Evolutionary conservation across 2,797 vertebrate genomes (phyloP).

Genomic region (Pteronotus mesoamericanus): DNA sequence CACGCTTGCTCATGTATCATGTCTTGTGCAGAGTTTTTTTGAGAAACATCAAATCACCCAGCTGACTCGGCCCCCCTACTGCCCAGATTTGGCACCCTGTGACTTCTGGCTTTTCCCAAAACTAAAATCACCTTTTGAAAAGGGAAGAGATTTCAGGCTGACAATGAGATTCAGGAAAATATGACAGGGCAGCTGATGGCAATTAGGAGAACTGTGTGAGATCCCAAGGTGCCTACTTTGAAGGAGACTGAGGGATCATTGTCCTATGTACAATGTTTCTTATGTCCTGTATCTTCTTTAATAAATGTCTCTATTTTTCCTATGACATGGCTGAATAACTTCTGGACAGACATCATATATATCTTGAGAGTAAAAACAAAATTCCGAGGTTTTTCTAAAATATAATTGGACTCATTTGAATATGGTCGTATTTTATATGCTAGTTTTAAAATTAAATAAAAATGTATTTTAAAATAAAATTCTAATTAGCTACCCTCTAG

Average conservation of each 20-base stretch:
- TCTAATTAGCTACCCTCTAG: background rate
- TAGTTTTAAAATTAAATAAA: constrained; percentile 1
- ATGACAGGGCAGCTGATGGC: background rate
- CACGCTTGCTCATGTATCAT: background rate
- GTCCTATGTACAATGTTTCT: background rate
- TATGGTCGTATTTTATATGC: background rate
- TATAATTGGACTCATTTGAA: background rate
- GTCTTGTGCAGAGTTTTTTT: background rate
- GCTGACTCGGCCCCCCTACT: background rate
- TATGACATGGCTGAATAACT: background rate
- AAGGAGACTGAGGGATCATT: background rate
- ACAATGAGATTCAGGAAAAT: background rate
- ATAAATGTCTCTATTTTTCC: background rate
- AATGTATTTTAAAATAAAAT: background rate
- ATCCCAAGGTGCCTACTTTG: background rate
- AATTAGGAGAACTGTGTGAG: too few species aligned
- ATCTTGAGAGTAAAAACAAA: background rate
- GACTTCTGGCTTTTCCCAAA: background rate
- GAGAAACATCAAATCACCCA: background rate
- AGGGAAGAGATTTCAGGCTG: background rate
- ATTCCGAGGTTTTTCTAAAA: background rate
- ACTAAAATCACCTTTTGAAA: background rate
- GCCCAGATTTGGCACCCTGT: background rate
- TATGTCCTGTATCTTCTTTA: background rate
- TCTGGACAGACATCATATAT: background rate